These are phyloP conservation scores for Melolontha melolontha DNA, from an alignment of 2,888 invertebrate genomes.

Conservation along the genomic window DNA sequence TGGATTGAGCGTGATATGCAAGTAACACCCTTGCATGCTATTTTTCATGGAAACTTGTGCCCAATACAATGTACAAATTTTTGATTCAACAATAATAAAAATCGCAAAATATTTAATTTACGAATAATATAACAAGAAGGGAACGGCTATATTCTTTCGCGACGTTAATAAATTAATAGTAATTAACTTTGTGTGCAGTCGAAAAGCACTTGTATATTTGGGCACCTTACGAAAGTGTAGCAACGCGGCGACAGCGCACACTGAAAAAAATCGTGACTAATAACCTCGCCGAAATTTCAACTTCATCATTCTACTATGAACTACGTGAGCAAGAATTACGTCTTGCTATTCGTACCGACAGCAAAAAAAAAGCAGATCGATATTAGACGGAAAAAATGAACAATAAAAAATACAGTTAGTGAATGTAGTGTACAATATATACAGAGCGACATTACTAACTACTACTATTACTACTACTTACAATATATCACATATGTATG, in stretches of 20 bases:
- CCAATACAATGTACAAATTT: no score
- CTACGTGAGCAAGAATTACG: neutral
- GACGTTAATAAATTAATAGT: conserved; percentile 10
- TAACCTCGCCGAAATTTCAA: conserved; percentile 17
- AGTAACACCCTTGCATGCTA: no score
- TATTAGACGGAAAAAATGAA: conserved; percentile 18
- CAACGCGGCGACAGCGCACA: neutral
- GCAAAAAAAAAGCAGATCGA: conserved; percentile 15
- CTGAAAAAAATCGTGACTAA: conserved; percentile 25
- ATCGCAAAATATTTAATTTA: no score
- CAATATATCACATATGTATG: conserved; percentile 26
- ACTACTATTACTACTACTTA: neutral
- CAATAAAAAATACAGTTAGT: conserved; percentile 9
- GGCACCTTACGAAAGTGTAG: conserved; percentile 21
- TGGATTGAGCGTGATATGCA: no score
- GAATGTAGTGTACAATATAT: neutral
- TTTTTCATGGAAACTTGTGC: no score
- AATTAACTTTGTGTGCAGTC: conserved; percentile 1
- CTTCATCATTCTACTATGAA: conserved; percentile 14
- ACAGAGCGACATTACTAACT: neutral
- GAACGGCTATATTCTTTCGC: conserved; percentile 6
- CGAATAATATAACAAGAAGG: neutral
- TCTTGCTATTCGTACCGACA: neutral
- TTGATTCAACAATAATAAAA: no score
- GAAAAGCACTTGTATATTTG: conserved; percentile 17